Base-by-base conservation (phyloP, 2,888 invertebrate genomes). In the Willowsia nigromaculata region DNA sequence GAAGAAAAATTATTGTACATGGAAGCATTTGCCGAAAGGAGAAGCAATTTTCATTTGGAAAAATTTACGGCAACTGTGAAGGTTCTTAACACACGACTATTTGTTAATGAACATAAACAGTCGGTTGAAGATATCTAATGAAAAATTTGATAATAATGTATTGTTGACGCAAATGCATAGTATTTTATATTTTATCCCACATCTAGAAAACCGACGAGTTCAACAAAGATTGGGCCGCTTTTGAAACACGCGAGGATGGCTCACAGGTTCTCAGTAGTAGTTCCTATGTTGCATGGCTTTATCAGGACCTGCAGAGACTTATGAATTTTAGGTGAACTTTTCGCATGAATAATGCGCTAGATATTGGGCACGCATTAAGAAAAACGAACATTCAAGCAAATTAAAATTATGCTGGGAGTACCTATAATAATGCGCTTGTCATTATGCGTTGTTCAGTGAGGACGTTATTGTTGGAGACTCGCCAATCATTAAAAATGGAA, bases 271-370 rank as follows among this genome's bases (percentile, higher is more conserved):
- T 89, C 3, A 25, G 1, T 5, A 53, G 50, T 59, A 83, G 47
- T 47, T 40, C 82, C 9, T 82, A 82, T 40, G 18, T 62, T 6
- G 68, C 74, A 2, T 15, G 18, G 15, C 50, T 83, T 1, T 90
- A 86, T 27, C 68, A 76, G 83, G 84, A 88, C 47, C 74, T 90
- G 71, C 43, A 85, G 43, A 76, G 33, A 13, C 37, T 85, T 27
- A 71, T 90, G 78, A 90, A 90, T 33, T 90, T 88, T 30, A 83
- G 76, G 86, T 85, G n/a, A 76, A 18, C 18, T 11, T 2, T 13
- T 65, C 30, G 15, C 30, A 65, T 65, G 27, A 1, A 30, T 13
- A 27, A 37, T 62, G 30, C 4, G n/a, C 2, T 56, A 56, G 25
- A 22, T 56, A 7, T n/a, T n/a, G n/a, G n/a, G n/a, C n/a, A 56